These are phyloP conservation scores for Glossosoma conforme DNA, from an alignment of 1,140 invertebrate genomes.

Conservation along the genomic window DNA sequence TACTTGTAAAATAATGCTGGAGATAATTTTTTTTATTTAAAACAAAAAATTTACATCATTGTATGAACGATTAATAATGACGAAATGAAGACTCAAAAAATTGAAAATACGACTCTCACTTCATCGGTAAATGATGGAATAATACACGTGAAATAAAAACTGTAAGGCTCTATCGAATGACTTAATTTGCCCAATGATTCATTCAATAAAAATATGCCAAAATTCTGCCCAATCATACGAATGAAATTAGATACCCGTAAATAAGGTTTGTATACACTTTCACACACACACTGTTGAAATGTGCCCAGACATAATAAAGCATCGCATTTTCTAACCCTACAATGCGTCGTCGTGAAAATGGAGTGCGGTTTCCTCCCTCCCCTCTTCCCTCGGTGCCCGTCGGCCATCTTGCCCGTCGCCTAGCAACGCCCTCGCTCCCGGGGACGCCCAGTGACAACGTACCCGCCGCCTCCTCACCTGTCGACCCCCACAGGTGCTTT, in stretches of 20 bases:
- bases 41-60: too few species aligned
- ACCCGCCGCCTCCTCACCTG: constrained; percentile 14
- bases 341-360: constrained; percentile 5
- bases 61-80: too few species aligned
- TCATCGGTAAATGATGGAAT: too few species aligned
- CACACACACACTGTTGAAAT: neutral
- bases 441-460: constrained; percentile 24
- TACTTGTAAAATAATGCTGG: too few species aligned
- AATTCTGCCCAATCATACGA: neutral
- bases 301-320: neutral
- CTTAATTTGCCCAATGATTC: too few species aligned
- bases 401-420: constrained; percentile 22
- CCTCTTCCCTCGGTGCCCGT: constrained; percentile 1
- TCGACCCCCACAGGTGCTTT: neutral
- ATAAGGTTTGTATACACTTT: neutral
- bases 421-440: constrained; percentile 24
- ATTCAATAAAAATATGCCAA: too few species aligned
- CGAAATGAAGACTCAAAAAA: too few species aligned
- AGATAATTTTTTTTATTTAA: too few species aligned
- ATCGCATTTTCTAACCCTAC: neutral
- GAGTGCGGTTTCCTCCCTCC: constrained; percentile 14
- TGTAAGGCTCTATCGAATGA: too few species aligned
- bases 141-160: too few species aligned
- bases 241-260: neutral
- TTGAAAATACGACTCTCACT: too few species aligned